Base-by-base conservation (phyloP, 2,888 invertebrate species). In the Yponomeuta plumbellus region DNA sequence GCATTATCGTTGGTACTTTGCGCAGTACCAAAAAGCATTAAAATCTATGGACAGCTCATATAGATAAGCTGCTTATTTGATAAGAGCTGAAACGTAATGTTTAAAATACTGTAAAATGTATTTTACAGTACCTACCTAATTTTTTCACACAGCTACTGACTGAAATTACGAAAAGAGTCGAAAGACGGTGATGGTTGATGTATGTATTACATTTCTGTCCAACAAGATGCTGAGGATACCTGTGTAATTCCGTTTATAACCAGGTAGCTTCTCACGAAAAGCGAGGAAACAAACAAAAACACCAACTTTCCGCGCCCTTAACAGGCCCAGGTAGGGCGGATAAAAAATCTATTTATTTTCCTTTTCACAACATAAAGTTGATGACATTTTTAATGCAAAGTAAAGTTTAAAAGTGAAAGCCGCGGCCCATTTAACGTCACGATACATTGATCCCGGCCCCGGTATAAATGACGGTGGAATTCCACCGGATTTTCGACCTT, bases 261-360 rank as follows among this genome's bases (percentile, higher is more conserved):
- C 3, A 52, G 44, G 44, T 52, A 52, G 39, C 6, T 11, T 5
- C 44, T 17, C 17, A 52, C 44, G 44, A 52, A 52, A 17, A 13
- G 44, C 44, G 8, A 17, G 44, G 44, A 10, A 6, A 44, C 11
- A 52, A 52, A 52, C 44, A 52, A 52, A 52, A 52, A 52, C 44
- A 52, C 13, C 44, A 52, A 52, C 44, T 52, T 52, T 52, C 17
- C 6, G 17, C 44, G 44, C 17, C 17, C 44, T 3, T 52, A 52
- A 52, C 8, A 17, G 44, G 44, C 44, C 13, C 44, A 52, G 44
- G 44, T 52, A 52, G 44, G 44, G 44, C 13, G 44, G 44, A 52
- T 52, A 17, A 52, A 52, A 52, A 52, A 52, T 52, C 44, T 52
- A 52, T 52, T 52, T 52, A 52, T 52, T 52, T 52, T 52, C 44